Conservation (phyloP, 37 sponge, comb jelly and placozoan species). For the Oopsacas minuta region DNA sequence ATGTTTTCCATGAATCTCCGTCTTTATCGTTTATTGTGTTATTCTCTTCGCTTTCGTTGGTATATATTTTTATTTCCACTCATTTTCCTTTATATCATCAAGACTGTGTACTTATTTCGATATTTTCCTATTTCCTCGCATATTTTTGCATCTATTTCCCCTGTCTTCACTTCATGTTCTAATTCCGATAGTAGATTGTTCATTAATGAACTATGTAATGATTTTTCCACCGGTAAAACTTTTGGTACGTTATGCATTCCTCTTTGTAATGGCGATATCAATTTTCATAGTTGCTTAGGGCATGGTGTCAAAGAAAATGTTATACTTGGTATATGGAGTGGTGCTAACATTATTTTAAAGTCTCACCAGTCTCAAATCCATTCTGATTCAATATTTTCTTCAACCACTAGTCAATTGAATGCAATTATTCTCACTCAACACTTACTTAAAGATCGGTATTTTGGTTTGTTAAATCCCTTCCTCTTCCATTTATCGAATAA, state of each 20-base stretch:
- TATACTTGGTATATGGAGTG: not conserved
- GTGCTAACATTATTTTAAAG: not conserved
- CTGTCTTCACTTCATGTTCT: too few relatives aligned
- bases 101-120: too few relatives aligned
- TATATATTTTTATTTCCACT: too few relatives aligned
- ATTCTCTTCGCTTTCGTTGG: too few relatives aligned
- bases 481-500: not conserved
- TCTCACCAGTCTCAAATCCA: not conserved
- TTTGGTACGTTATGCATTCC: not conserved
- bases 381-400: not conserved
- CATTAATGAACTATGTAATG: too few relatives aligned
- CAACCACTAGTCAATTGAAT: not conserved
- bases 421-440: not conserved
- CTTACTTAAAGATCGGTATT: not conserved
- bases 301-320: slow-evolving; percentile 14
- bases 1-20: too few relatives aligned
- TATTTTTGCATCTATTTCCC: too few relatives aligned
- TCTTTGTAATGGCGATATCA: not conserved
- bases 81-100: too few relatives aligned
- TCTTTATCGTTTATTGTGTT: too few relatives aligned
- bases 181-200: too few relatives aligned
- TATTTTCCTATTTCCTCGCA: too few relatives aligned
- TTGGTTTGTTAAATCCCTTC: not conserved
- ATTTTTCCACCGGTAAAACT: not conserved
- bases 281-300: not conserved